Conservation (phyloP, 2,888 invertebrate species). For the Cyrtodaria siliqua region DNA sequence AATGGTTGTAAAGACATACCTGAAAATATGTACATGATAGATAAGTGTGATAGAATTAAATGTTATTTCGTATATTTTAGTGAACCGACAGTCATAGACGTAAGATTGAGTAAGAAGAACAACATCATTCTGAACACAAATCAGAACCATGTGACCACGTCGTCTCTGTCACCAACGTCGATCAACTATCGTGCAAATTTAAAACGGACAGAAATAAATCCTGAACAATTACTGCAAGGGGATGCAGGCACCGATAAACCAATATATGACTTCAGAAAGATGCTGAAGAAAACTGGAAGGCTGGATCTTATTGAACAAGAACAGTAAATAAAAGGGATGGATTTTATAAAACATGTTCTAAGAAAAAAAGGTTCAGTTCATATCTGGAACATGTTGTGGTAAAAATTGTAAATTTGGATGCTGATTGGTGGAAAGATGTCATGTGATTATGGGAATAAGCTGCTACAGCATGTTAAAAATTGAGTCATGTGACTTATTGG, state of each 20-base stretch:
- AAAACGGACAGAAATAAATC: constrained; percentile 73
- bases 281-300: constrained; percentile 55
- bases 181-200: constrained; percentile 67
- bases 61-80: no score
- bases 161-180: constrained; percentile 15
- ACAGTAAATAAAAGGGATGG: not conserved
- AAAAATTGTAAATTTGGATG: no score
- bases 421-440: no score
- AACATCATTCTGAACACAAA: constrained; percentile 29
- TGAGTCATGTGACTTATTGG: no score
- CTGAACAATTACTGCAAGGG: constrained; percentile 46
- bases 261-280: constrained; percentile 54
- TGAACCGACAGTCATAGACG: constrained; percentile 52
- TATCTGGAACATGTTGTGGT: no score
- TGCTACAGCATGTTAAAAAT: no score
- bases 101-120: constrained; percentile 24
- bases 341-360: no score
- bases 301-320: constrained; percentile 44
- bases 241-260: constrained; percentile 49
- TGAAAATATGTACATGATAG: no score
- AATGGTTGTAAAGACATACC: no score
- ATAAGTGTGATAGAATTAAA: no score
- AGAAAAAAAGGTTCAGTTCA: no score
- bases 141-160: constrained; percentile 22
- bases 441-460: no score